These are phyloP conservation scores for Pandemis corylana DNA, from an alignment of 2,888 invertebrate species.

Conservation along the genomic window DNA sequence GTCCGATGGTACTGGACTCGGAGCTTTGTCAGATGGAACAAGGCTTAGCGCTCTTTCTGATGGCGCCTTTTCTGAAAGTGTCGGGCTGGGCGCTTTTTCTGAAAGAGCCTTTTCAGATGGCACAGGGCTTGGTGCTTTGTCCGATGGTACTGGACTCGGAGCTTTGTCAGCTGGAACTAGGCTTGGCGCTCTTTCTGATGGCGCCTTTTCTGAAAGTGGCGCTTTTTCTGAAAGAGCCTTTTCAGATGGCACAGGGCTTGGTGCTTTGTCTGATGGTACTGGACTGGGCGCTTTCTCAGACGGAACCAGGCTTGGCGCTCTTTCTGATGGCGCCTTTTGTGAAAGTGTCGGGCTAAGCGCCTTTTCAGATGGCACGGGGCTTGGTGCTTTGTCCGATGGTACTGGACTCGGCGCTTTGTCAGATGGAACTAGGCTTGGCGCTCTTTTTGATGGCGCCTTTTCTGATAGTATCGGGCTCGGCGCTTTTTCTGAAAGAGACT, in stretches of 20 bases:
- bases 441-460: constrained; percentile 1
- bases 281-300: constrained; percentile 20
- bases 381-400: constrained; percentile 25
- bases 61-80: no score
- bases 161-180: constrained; percentile 34
- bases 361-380: constrained; percentile 8
- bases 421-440: constrained; percentile 20
- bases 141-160: not conserved
- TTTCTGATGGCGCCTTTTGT: not conserved
- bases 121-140: constrained; percentile 32
- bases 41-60: constrained; percentile 36
- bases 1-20: no score
- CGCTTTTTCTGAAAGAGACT: constrained; percentile 9
- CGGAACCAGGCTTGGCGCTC: not conserved
- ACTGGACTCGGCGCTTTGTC: constrained; percentile 31
- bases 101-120: constrained; percentile 33
- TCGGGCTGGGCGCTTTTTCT: constrained; percentile 23
- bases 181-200: constrained; percentile 38
- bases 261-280: no score
- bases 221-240: constrained; percentile 17
- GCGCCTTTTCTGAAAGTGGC: constrained; percentile 31
- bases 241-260: not conserved
- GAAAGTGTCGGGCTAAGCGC: not conserved
- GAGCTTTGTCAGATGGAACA: no score
- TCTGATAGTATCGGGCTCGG: constrained; percentile 11